Evolutionary conservation across 2,888 invertebrate species (phyloP).

Genomic region (Epistrophe eligans): DNA sequence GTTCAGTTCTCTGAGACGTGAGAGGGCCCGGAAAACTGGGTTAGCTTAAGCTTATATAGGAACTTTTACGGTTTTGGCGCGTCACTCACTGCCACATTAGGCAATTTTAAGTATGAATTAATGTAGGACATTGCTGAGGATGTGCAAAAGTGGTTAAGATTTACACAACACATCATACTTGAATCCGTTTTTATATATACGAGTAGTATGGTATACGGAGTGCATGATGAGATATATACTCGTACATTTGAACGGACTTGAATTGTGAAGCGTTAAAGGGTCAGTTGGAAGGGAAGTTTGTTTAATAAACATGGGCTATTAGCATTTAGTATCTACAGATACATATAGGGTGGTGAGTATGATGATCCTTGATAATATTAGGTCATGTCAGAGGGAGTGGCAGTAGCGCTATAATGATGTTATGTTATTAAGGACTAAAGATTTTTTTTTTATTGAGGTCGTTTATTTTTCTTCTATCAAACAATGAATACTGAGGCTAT

Average conservation of each 20-base stretch:
- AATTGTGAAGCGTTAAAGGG: constrained; percentile 36
- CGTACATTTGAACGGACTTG: not conserved
- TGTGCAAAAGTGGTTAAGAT: constrained; percentile 26
- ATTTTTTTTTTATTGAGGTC: not conserved
- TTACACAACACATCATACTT: constrained; percentile 24
- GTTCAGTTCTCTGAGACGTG: not conserved
- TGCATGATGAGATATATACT: not conserved
- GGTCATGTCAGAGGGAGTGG: constrained; percentile 15
- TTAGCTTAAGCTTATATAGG: constrained; percentile 61
- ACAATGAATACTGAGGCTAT: too few species aligned
- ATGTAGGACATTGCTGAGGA: constrained; percentile 56
- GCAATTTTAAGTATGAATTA: constrained; percentile 69
- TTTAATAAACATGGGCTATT: constrained; percentile 48
- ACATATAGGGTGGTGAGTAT: not conserved
- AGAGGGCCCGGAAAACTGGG: constrained; percentile 48
- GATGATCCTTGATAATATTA: constrained; percentile 22
- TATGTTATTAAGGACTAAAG: constrained; percentile 1
- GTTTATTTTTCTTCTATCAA: too few species aligned
- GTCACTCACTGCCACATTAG: constrained; percentile 73
- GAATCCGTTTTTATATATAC: not conserved
- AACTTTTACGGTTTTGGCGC: constrained; percentile 61
- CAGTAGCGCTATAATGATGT: not conserved
- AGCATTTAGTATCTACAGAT: not conserved
- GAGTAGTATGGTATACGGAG: not conserved
- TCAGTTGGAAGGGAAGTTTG: constrained; percentile 26